Conservation (phyloP, 2,113 vertebrate genomes). For the Eublepharis macularius region DNA sequence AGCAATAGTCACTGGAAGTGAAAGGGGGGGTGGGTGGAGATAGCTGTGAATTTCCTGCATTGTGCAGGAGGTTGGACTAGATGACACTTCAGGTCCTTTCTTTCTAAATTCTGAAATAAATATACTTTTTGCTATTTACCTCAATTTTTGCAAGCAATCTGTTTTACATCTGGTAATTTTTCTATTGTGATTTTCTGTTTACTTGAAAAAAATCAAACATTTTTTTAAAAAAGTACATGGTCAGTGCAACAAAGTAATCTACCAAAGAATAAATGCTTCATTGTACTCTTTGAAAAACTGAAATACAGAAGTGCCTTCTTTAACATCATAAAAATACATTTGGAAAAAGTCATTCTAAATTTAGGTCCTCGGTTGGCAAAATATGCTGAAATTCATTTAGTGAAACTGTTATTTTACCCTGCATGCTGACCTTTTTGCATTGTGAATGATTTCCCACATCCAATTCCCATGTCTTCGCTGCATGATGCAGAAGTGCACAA, state of each 20-base stretch:
- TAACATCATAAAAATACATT: conserved; percentile 10
- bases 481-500: neutral
- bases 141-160: neutral
- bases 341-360: conserved; percentile 37
- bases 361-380: conserved; percentile 56
- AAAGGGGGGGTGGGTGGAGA: no score
- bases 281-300: neutral
- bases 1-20: no score
- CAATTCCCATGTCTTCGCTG: conserved; percentile 43
- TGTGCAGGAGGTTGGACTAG: no score
- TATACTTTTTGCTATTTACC: neutral
- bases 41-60: no score
- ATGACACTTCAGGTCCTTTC: no score
- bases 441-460: conserved; percentile 64
- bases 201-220: no score
- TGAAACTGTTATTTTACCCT: conserved; percentile 52
- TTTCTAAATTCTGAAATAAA: neutral
- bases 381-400: conserved; percentile 57
- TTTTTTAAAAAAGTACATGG: no score
- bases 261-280: neutral
- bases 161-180: neutral
- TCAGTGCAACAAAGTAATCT: neutral
- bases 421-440: conserved; percentile 65
- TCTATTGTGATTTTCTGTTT: neutral
- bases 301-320: conserved; percentile 19